These are phyloP conservation scores for Lytechinus variegatus DNA, from an alignment of 35 echinoderm and acorn worm species.

Conservation along the genomic window DNA sequence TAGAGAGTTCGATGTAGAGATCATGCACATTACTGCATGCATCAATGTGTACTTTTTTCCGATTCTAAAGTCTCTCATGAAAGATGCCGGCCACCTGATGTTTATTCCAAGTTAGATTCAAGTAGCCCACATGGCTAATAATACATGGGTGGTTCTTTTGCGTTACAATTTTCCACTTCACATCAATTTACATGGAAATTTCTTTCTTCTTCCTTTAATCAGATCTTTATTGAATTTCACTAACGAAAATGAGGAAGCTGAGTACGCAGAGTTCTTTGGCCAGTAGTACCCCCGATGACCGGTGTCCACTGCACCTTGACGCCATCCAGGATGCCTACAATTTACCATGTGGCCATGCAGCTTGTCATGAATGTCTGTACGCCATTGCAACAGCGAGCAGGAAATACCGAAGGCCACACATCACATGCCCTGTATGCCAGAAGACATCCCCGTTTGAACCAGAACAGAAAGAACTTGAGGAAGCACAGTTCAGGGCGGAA, in stretches of 20 bases:
- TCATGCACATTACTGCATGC: no score
- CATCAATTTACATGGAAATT: background rate
- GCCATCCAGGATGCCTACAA: background rate
- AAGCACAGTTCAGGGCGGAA: background rate
- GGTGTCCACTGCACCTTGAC: constrained; percentile 15
- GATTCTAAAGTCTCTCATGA: no score
- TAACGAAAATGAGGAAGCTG: background rate
- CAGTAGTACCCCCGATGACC: background rate
- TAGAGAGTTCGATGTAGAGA: no score
- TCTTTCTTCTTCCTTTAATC: background rate
- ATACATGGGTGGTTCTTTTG: no score
- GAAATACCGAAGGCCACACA: background rate
- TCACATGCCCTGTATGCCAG: constrained; percentile 26
- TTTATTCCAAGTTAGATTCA: no score
- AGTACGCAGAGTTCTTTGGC: background rate
- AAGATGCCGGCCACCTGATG: no score
- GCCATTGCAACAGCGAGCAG: constrained; percentile 41
- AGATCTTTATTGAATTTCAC: background rate
- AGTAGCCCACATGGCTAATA: no score
- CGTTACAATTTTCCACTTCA: background rate
- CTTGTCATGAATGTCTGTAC: constrained; percentile 37
- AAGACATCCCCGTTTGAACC: background rate
- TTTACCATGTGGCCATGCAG: constrained; percentile 21
- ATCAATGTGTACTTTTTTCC: no score
- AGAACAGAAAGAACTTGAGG: background rate